Conservation (phyloP, 2,888 invertebrate species). For the Erebia palarica region DNA sequence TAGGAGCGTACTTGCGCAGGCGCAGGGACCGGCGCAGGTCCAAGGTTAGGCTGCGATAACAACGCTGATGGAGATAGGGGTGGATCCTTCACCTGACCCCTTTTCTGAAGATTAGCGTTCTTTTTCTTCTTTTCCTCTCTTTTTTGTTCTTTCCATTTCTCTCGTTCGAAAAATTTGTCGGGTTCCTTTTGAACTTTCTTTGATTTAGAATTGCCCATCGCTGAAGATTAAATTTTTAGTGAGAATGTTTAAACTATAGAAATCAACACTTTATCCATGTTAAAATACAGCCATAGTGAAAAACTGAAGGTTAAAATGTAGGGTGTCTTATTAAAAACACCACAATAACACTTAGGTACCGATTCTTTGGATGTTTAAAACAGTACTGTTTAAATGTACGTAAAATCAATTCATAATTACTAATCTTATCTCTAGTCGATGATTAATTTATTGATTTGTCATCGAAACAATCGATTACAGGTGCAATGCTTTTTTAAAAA, state of each 20-base stretch:
- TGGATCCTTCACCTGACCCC: slow-evolving; percentile 54
- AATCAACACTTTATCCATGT: slow-evolving; percentile 17
- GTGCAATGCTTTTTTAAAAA: slow-evolving; percentile 51
- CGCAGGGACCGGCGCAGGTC: slow-evolving; percentile 50
- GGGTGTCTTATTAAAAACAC: neutral
- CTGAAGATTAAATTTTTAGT: neutral
- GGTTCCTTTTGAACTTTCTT: slow-evolving; percentile 69
- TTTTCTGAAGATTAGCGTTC: slow-evolving; percentile 56
- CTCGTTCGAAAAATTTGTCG: slow-evolving; percentile 69
- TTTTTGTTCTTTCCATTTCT: slow-evolving; percentile 66
- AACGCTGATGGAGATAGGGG: slow-evolving; percentile 49
- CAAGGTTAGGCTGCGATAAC: slow-evolving; percentile 47
- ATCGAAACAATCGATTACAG: slow-evolving; percentile 45
- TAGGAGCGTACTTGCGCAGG: slow-evolving; percentile 64
- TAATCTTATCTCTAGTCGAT: slow-evolving; percentile 61
- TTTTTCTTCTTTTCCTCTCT: slow-evolving; percentile 62
- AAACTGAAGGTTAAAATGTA: neutral
- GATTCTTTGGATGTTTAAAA: slow-evolving; percentile 43
- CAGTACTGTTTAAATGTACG: slow-evolving; percentile 57
- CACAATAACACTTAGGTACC: slow-evolving; percentile 31
- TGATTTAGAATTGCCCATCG: slow-evolving; percentile 74
- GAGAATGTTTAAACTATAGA: neutral
- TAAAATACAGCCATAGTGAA: slow-evolving; percentile 4
- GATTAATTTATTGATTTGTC: slow-evolving; percentile 55
- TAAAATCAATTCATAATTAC: slow-evolving; percentile 54